These are phyloP conservation scores for Discoglossus pictus DNA, from an alignment of 2,797 vertebrate genomes.

Conservation along the genomic window DNA sequence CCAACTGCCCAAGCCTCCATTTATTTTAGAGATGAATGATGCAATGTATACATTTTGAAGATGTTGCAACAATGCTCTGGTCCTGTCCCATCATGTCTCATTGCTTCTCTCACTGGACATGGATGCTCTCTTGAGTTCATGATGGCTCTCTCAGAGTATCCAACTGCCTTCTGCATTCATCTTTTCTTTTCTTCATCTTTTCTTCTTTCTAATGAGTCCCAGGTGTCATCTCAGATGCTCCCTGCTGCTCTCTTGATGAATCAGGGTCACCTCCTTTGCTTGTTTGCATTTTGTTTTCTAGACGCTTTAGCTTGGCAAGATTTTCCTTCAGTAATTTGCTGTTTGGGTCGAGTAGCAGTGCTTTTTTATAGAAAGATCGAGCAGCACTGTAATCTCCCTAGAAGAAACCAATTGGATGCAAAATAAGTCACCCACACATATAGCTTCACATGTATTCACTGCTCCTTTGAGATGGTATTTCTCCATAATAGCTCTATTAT, in stretches of 20 bases:
- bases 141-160: no score
- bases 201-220: background rate
- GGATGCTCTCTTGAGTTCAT: no score
- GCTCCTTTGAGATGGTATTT: no score
- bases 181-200: background rate
- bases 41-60: no score
- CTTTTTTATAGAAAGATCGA: conserved; percentile 86
- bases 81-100: no score
- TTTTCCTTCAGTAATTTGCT: conserved; percentile 94
- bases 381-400: conserved; percentile 91
- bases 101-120: no score
- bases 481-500: no score
- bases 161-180: no score
- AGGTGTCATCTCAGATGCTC: no score
- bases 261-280: conserved; percentile 64
- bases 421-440: background rate
- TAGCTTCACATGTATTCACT: no score
- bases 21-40: background rate
- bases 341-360: conserved; percentile 84
- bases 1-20: background rate
- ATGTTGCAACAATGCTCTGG: no score
- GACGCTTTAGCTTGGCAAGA: conserved; percentile 89
- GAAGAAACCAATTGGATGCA: conserved; percentile 11
- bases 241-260: background rate
- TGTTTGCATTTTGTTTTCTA: conserved; percentile 84